phyloP scores from a whole-genome alignment of 2,888 invertebrate species.

The Agrotis exclamationis region DNA sequence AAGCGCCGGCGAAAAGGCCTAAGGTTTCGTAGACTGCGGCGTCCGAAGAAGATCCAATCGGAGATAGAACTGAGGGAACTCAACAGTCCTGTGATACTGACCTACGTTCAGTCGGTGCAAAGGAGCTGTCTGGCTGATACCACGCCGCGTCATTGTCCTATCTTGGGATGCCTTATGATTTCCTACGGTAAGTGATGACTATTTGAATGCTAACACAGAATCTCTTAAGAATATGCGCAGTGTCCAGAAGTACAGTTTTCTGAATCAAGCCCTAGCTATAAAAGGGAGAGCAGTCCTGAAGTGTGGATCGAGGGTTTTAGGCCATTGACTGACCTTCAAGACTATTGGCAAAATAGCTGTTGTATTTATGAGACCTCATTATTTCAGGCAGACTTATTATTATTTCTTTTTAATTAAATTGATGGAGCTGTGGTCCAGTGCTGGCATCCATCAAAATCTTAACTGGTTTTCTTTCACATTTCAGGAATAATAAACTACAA shows the following conservation, averaged over 20 bases:
- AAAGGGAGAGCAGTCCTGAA: no score
- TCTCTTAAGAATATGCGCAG: no score
- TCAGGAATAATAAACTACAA: conserved; percentile 88
- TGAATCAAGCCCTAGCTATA: no score
- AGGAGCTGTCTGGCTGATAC: conserved; percentile 81
- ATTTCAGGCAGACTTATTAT: no score
- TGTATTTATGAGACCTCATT: no score
- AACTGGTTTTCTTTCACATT: conserved; percentile 28
- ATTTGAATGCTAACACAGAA: no score
- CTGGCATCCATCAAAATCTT: background rate
- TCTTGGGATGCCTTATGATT: conserved; percentile 81
- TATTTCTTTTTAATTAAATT: no score
- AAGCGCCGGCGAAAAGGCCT: conserved; percentile 72
- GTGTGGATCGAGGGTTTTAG: no score
- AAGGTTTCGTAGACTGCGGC: conserved; percentile 76
- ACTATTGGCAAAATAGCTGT: no score
- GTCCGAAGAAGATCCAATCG: conserved; percentile 79
- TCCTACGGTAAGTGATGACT: conserved; percentile 78
- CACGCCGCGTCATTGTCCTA: conserved; percentile 83
- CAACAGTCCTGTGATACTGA: conserved; percentile 77
- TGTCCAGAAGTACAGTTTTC: no score
- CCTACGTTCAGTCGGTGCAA: conserved; percentile 82
- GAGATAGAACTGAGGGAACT: conserved; percentile 75
- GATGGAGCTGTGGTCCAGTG: no score
- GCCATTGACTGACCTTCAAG: no score